Evolutionary conservation across 2,797 vertebrate species (phyloP), one percentile per base, ranked within the genome.

Genomic region (Numenius phaeopus): DNA sequence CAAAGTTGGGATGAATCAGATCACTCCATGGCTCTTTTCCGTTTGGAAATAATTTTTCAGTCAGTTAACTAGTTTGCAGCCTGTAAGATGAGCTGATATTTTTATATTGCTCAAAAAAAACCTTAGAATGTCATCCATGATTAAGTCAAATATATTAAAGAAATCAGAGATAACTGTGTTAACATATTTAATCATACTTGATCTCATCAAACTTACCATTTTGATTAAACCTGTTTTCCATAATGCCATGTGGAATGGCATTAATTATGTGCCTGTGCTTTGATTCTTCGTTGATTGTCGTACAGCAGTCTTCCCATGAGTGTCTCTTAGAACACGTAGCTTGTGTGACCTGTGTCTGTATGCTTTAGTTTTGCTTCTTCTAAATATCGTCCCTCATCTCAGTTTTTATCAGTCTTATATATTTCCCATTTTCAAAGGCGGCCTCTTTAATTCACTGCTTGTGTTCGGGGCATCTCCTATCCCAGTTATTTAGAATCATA

Each of bases 181-280:
- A 97, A 91, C 92, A 70, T 86, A 94, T 86, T 95, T 97, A 97
- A 93, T 95, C 89, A 86, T 58, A 79, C 73, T 59, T 77, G 66
- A 94, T 90, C 90, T 97, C 95, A 95, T 97, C 93, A 96, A 94
- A 96, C 76, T 50, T 88, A 90, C 66, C 88, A 76, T 96, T 95
- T 92, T 96, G 94, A 96, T 97, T 97, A 96, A 94, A 58, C 62
- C 90, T 96, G 55, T 89, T 97, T 96, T 97, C 94, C 95, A 94
- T 97, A 97, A 96, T 94, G 92, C 73, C 77, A 70, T 19, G 34
- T 93, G 86, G 70, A 90, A 82, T 82, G 78, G 73, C 73, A 89
- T 79, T 96, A 93, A 97, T 97, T 96, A 90, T 0, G 4, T 1
- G 34, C 11, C 16, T 18, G 62, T 94, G 86, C 83, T 88, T 90